A percentile compares a stretch with the other conserved stretches of the same genome.
Conservation (phyloP, 2,113 vertebrate species). For the Anser cygnoides region DNA sequence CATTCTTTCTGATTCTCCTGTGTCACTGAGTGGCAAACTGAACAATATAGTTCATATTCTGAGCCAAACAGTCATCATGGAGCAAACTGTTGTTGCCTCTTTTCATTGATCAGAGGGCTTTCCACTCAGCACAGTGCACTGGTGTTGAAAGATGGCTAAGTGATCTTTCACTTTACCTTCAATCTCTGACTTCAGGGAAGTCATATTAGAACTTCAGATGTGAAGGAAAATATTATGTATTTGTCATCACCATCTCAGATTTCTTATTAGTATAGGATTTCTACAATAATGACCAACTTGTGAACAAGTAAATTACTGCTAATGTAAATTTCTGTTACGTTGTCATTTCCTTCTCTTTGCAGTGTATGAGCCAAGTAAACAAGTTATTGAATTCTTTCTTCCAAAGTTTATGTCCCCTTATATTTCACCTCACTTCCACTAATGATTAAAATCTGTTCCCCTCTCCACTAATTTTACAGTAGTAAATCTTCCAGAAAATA, state of each 20-base stretch:
- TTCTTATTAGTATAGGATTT: background rate
- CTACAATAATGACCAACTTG: background rate
- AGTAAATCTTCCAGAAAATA: background rate
- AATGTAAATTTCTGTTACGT: background rate
- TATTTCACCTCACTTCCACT: background rate
- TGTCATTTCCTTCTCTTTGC: background rate
- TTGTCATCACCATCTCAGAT: background rate
- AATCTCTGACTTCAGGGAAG: background rate
- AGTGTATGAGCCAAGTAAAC: background rate
- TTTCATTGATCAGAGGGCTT: background rate
- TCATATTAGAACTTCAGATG: background rate
- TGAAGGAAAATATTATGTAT: background rate
- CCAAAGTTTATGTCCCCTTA: background rate
- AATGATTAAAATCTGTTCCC: background rate
- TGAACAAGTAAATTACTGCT: background rate
- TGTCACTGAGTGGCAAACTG: background rate
- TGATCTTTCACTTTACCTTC: background rate
- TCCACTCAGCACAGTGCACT: background rate
- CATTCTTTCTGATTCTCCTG: background rate
- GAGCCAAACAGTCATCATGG: background rate
- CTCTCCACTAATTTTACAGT: background rate
- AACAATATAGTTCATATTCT: background rate
- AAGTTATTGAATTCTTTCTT: background rate
- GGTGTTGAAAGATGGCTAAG: background rate
- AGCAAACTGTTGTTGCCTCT: background rate